Percentiles rank a stretch among this genome's conserved stretches.
Conservation (phyloP, 2,113 vertebrate genomes). For the Vulpes vulpes region DNA sequence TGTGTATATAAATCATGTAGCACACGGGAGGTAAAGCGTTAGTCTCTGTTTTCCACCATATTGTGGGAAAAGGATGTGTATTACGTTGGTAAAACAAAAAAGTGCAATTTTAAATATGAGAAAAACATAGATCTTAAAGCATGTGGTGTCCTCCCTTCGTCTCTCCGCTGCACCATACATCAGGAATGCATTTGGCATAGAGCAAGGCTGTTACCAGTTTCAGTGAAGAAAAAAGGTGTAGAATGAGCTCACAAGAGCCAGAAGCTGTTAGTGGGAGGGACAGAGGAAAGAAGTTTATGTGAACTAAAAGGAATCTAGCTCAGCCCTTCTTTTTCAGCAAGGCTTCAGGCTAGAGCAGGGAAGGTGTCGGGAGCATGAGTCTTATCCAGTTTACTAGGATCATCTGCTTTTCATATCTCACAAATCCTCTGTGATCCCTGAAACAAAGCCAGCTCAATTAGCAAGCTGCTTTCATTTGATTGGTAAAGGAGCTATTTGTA, state of each 20-base stretch:
- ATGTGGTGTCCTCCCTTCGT: not conserved
- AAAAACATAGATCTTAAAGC: not conserved
- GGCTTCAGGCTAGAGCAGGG: not conserved
- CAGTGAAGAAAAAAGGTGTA: not conserved
- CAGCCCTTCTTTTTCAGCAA: not conserved
- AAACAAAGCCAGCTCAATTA: not conserved
- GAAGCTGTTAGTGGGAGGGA: not conserved
- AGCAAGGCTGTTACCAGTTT: not conserved
- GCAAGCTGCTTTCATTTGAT: not conserved
- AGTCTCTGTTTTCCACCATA: not conserved
- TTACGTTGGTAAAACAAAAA: not conserved
- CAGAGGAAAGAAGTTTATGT: not conserved
- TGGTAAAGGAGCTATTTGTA: not conserved
- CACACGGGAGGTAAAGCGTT: not conserved
- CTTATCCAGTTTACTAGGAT: not conserved
- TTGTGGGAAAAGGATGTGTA: not conserved
- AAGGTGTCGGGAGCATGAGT: not conserved
- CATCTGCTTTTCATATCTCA: not conserved
- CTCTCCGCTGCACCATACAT: not conserved
- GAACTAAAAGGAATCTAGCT: not conserved
- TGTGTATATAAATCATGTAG: not conserved
- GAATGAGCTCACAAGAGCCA: not conserved
- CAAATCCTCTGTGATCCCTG: not conserved
- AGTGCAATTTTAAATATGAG: not conserved
- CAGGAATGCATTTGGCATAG: not conserved